Evolutionary conservation across 2,113 vertebrate species (phyloP).

Genomic region (Trachemys scripta): DNA sequence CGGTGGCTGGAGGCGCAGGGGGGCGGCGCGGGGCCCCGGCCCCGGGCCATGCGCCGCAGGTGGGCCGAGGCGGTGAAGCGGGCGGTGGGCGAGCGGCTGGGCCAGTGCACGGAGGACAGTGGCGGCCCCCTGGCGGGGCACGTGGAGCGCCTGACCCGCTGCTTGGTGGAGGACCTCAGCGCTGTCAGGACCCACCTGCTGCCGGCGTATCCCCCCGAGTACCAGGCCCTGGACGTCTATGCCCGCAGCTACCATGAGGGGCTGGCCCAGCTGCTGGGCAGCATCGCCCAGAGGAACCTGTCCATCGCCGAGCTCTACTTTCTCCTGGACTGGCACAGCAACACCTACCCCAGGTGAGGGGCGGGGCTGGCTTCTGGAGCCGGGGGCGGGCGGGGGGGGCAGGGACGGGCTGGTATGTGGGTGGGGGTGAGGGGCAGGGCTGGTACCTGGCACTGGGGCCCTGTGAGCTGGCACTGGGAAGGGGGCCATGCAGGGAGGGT

Average conservation of each 20-base stretch:
- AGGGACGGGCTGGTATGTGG: not conserved
- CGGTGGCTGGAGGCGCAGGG: slow-evolving; percentile 56
- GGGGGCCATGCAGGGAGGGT: too few relatives aligned
- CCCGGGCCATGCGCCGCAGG: slow-evolving; percentile 79
- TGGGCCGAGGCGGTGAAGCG: slow-evolving; percentile 86
- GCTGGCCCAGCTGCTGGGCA: slow-evolving; percentile 78
- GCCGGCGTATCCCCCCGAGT: slow-evolving; percentile 86
- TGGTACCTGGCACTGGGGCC: too few relatives aligned
- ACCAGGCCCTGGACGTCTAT: slow-evolving; percentile 86
- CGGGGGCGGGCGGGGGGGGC: not conserved
- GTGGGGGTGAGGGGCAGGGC: not conserved
- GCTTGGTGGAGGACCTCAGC: slow-evolving; percentile 85
- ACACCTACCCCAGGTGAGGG: slow-evolving; percentile 88
- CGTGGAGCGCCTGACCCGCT: slow-evolving; percentile 81
- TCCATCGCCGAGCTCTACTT: slow-evolving; percentile 87
- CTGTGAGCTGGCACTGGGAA: not conserved
- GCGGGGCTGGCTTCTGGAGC: too few relatives aligned
- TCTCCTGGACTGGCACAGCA: slow-evolving; percentile 91
- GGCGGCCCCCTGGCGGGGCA: slow-evolving; percentile 71
- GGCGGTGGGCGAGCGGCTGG: slow-evolving; percentile 79
- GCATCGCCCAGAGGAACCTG: slow-evolving; percentile 78
- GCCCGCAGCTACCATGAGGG: slow-evolving; percentile 89
- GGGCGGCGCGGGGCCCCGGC: slow-evolving; percentile 59
- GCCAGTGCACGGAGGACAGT: slow-evolving; percentile 70
- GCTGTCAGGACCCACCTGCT: slow-evolving; percentile 85